These are phyloP conservation scores for Ostrea denselamellosa DNA, from an alignment of 1,140 invertebrate genomes.

Conservation along the genomic window DNA sequence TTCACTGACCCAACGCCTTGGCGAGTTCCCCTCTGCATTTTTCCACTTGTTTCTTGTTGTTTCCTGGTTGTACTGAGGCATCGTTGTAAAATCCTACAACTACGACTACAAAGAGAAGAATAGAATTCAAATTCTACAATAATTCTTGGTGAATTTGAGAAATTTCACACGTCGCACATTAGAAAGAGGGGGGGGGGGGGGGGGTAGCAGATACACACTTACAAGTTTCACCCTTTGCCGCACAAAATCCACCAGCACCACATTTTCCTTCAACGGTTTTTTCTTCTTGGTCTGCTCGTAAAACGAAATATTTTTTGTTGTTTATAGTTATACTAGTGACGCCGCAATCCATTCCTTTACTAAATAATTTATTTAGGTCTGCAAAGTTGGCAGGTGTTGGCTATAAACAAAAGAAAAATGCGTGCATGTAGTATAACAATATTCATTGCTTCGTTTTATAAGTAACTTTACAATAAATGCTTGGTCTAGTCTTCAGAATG, in stretches of 20 bases:
- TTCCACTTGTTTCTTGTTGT: conserved; percentile 18
- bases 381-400: not conserved
- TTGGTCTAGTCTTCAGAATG: too few species aligned
- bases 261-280: conserved; percentile 32
- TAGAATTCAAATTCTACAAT: not conserved
- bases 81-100: conserved; percentile 6
- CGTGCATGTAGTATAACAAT: too few species aligned
- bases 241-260: conserved; percentile 15
- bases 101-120: not conserved
- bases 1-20: not conserved
- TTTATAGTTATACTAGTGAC: conserved; percentile 7
- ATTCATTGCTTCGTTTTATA: too few species aligned
- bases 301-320: conserved; percentile 25
- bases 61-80: conserved; percentile 25
- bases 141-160: too few species aligned
- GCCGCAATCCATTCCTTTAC: not conserved
- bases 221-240: conserved; percentile 20
- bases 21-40: not conserved
- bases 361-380: conserved; percentile 16
- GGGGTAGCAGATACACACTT: not conserved
- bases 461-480: too few species aligned
- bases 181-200: too few species aligned
- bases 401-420: not conserved
- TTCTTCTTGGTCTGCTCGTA: not conserved
- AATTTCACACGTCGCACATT: too few species aligned